phyloP scores from a whole-genome alignment of 2,888 invertebrate genomes.

The Carpatolechia fugitivella region DNA sequence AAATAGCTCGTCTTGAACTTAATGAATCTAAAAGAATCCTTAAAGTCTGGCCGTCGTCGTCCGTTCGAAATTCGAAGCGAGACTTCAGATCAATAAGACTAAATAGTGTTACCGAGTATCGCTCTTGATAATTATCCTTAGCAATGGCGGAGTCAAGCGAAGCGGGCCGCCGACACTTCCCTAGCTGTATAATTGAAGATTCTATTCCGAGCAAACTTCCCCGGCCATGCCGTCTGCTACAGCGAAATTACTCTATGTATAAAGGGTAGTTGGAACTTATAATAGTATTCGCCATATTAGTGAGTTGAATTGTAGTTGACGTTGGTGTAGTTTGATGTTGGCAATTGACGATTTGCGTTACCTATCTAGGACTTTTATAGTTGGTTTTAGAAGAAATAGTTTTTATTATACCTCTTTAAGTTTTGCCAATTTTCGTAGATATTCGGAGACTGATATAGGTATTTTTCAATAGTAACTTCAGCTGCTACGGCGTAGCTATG shows the following conservation, averaged over 20 bases:
- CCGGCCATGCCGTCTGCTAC: slow-evolving; percentile 3
- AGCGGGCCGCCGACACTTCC: background rate
- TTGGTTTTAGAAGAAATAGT: no score
- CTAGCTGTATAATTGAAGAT: slow-evolving; percentile 8
- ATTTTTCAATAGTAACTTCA: no score
- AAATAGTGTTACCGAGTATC: slow-evolving; percentile 16
- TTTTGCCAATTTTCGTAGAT: no score
- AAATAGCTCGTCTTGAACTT: background rate
- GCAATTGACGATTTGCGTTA: background rate
- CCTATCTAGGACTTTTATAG: no score
- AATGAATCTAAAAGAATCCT: no score
- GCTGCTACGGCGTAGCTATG: no score
- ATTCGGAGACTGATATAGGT: no score
- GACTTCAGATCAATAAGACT: background rate
- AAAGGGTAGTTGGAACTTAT: background rate
- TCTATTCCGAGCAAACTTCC: slow-evolving; percentile 5
- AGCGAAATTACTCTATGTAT: slow-evolving; percentile 7
- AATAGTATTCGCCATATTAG: slow-evolving; percentile 1
- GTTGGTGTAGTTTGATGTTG: background rate
- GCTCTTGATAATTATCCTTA: slow-evolving; percentile 10
- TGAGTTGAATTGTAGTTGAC: background rate
- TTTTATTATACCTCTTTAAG: no score
- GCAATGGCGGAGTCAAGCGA: background rate
- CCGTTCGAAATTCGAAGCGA: background rate
- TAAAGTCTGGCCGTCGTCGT: background rate